Base-by-base conservation (phyloP, 2,888 invertebrate species). In the Erannis defoliaria region DNA sequence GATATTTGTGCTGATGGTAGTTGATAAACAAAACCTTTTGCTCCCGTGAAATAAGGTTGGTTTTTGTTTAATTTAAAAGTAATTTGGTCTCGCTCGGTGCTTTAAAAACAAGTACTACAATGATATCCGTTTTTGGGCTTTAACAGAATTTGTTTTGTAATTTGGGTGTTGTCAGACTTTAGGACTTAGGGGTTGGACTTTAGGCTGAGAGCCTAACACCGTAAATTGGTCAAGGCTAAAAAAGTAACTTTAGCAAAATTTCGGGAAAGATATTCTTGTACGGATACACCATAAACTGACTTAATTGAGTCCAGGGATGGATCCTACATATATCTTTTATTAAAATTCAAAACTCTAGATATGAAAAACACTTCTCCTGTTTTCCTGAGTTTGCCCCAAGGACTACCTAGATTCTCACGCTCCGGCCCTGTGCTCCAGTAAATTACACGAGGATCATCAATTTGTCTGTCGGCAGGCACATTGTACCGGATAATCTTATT, bases 401-500 rank as follows among this genome's bases (percentile, higher is more conserved):
- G n/a, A n/a, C n/a, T n/a, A n/a, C n/a, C n/a, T n/a, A n/a, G n/a
- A n/a, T 2, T 19, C 48, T 33, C 33, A 18, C 6, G 4, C 26
- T 21, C 35, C 49, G 14, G 4, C 38, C 38, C 40, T 31, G 55
- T 31, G 31, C 1, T n/a, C 9, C n/a, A 26, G 42, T 48, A 33
- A 33, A 8, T 26, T 8, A 40, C 54, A 45, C 16, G 38, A 46
- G 38, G 16, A 21, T 45, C 55, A 55, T 61, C 61, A 55, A 55
- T 55, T 55, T 18, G 49, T 50, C 59, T 45, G 55, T 51, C 55
- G 50, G 19, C 61, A 46, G 46, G 12, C 31, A 50, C 37, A 12
- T 8, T 8, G 42, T 18, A 33, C 50, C 61, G 61, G 61, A 55
- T 38, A 50, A 45, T 38, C 23, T 51, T 43, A 55, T 55, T 49